Percentiles rank a stretch among this genome's conserved stretches.
Evolutionary conservation across 2,888 invertebrate species (phyloP).

Genomic region (Agonopterix alstromeriana): DNA sequence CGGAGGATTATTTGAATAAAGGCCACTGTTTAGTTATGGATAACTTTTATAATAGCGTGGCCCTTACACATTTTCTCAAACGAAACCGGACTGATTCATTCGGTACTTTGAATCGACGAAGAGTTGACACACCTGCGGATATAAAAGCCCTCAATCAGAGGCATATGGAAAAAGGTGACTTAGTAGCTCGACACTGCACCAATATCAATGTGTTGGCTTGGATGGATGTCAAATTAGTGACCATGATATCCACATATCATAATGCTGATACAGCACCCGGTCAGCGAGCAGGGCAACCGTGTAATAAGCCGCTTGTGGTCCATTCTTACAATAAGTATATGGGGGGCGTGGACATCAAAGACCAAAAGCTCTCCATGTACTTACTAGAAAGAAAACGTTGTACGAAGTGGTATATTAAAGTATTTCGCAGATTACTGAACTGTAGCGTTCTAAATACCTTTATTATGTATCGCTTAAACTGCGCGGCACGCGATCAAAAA

Average conservation of each 20-base stretch:
- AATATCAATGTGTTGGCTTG: constrained; percentile 4
- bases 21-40: constrained; percentile 14
- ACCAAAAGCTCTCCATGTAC: constrained; percentile 12
- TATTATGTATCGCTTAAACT: neutral
- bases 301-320: neutral
- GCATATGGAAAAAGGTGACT: neutral
- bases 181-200: constrained; percentile 5
- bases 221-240: constrained; percentile 8
- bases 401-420: constrained; percentile 13
- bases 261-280: constrained; percentile 2
- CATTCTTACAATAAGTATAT: constrained; percentile 8
- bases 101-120: constrained; percentile 10
- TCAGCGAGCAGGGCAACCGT: neutral
- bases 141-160: constrained; percentile 6
- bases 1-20: constrained; percentile 10
- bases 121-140: constrained; percentile 1
- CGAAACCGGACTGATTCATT: constrained; percentile 10
- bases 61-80: constrained; percentile 10
- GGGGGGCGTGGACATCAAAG: constrained; percentile 12
- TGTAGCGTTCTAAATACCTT: constrained; percentile 1
- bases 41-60: constrained; percentile 12
- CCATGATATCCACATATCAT: constrained; percentile 9
- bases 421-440: constrained; percentile 10
- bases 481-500: neutral
- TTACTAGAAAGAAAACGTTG: constrained; percentile 12